phyloP scores from a whole-genome alignment of 2,113 vertebrate species.

The Ramphastos sulfuratus region DNA sequence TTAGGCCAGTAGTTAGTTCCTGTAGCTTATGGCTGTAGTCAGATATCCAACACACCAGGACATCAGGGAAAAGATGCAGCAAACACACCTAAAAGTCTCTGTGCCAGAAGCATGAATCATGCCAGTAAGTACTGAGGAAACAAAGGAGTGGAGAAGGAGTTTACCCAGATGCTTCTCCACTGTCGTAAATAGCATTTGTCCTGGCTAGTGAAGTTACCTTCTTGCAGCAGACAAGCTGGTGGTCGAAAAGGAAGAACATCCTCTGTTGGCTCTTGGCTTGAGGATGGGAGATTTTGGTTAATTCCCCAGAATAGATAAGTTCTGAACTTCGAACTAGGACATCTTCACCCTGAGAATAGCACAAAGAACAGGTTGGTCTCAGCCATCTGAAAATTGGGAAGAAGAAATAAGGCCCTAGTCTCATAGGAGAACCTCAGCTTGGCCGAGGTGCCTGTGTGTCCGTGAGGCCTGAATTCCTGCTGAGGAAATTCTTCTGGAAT shows the following conservation, averaged over 20 bases:
- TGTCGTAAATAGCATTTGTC: background rate
- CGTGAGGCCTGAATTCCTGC: background rate
- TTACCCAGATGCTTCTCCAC: background rate
- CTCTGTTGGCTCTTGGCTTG: conserved; percentile 93
- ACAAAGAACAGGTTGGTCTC: background rate
- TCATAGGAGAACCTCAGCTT: background rate
- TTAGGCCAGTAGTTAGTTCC: background rate
- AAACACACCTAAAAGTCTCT: background rate
- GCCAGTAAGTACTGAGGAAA: background rate
- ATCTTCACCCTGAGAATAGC: conserved; percentile 87
- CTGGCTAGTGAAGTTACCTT: conserved; percentile 79
- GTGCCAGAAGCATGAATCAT: background rate
- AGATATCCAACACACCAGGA: background rate
- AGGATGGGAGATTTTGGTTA: conserved; percentile 89
- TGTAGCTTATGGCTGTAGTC: background rate
- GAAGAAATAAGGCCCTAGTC: background rate
- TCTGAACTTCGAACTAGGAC: conserved; percentile 92
- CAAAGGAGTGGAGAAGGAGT: background rate
- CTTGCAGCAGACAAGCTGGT: conserved; percentile 96
- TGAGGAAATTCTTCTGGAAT: background rate
- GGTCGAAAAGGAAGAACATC: conserved; percentile 97
- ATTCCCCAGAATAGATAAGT: conserved; percentile 93
- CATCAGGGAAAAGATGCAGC: background rate
- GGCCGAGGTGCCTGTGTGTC: background rate
- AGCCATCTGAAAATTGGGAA: background rate